Percentiles rank a stretch among this genome's conserved stretches.
Conservation (phyloP, 1,140 invertebrate genomes). For the Eupeodes corollae region DNA sequence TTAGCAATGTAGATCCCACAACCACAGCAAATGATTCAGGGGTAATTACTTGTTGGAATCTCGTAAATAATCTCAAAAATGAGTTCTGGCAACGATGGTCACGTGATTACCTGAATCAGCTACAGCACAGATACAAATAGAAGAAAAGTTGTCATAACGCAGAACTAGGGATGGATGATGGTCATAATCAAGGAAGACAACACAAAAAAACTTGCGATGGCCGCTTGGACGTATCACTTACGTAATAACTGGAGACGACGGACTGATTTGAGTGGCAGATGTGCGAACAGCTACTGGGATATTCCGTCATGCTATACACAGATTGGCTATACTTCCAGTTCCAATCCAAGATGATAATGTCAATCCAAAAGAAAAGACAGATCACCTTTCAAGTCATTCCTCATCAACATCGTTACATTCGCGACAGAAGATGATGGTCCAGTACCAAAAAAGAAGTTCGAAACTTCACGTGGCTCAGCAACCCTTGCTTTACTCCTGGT, state of each 20-base stretch:
- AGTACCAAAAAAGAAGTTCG: too few species aligned
- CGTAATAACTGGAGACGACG: too few species aligned
- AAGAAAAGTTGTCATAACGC: neutral
- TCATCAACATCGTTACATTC: neutral
- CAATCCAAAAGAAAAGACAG: too few species aligned
- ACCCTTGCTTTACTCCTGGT: too few species aligned
- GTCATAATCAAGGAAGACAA: neutral
- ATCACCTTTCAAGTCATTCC: too few species aligned
- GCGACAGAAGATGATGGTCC: too few species aligned
- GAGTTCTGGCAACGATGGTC: neutral
- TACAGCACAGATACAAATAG: conserved; percentile 6
- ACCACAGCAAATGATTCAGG: neutral
- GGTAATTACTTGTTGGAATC: neutral
- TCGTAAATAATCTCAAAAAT: neutral
- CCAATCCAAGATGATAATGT: too few species aligned
- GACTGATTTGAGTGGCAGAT: too few species aligned
- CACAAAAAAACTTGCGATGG: neutral
- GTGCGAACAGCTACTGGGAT: neutral
- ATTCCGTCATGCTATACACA: too few species aligned
- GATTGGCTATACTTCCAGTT: too few species aligned
- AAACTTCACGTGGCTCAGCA: too few species aligned
- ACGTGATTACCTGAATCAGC: neutral
- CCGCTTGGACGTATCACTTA: too few species aligned
- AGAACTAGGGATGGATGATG: conserved; percentile 1
- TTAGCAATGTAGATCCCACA: conserved; percentile 4